Percentiles rank a stretch among this genome's conserved stretches.
Conservation (phyloP, 2,797 vertebrate species). For the Pseudochirops cupreus region DNA sequence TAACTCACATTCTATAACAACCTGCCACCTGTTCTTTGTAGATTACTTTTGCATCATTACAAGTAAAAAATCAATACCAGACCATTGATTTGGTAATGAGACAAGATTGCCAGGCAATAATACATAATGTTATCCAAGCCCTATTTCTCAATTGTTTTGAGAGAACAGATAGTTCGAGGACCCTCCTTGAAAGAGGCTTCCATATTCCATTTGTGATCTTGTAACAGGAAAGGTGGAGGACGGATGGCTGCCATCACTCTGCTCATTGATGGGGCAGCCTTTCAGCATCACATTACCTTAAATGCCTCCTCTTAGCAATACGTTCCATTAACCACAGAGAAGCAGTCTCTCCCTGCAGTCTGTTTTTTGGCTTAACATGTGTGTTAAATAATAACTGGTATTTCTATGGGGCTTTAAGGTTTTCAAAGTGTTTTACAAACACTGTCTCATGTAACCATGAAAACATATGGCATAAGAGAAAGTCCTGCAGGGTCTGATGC, state of each 20-base stretch:
- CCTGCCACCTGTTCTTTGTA: slow-evolving; percentile 68
- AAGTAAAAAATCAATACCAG: slow-evolving; percentile 65
- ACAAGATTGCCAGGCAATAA: slow-evolving; percentile 60
- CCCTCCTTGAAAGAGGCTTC: slow-evolving; percentile 61
- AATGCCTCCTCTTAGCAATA: slow-evolving; percentile 48
- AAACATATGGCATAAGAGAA: background rate
- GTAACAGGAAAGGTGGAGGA: slow-evolving; percentile 53
- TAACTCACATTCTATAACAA: slow-evolving; percentile 59
- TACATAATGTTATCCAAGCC: slow-evolving; percentile 65
- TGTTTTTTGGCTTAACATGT: slow-evolving; percentile 50
- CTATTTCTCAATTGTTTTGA: slow-evolving; percentile 67
- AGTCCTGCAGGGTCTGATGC: background rate
- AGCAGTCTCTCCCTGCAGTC: slow-evolving; percentile 30
- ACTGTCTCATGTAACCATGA: background rate
- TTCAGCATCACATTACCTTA: slow-evolving; percentile 55
- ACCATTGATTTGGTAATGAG: slow-evolving; percentile 69
- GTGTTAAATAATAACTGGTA: background rate
- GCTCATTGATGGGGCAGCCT: slow-evolving; percentile 37
- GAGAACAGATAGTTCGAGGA: slow-evolving; percentile 62
- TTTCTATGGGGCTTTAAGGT: background rate
- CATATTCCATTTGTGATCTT: slow-evolving; percentile 56
- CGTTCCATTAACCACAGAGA: background rate
- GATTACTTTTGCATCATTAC: slow-evolving; percentile 63
- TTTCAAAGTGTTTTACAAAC: background rate
- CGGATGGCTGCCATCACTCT: slow-evolving; percentile 41